Percentiles rank a stretch among this genome's conserved stretches.
phyloP scores from a whole-genome alignment of 37 sponge, comb jelly and placozoan species.

The Bolinopsis microptera region DNA sequence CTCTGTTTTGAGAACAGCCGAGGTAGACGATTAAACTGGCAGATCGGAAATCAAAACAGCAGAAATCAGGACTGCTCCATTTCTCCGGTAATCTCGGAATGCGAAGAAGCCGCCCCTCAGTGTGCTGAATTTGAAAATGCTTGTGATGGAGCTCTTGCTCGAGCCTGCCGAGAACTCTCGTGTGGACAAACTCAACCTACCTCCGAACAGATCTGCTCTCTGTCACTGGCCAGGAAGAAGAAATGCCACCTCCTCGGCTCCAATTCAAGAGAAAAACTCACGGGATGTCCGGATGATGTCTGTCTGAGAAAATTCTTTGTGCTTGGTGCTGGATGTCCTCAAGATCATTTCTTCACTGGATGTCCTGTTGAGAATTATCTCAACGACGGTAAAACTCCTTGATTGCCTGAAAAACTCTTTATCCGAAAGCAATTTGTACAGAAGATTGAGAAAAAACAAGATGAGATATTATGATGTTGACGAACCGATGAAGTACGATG shows the following conservation, averaged over 20 bases:
- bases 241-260: neutral
- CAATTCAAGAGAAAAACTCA: too few species aligned
- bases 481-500: too few species aligned
- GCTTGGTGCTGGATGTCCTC: slow-evolving; percentile 13
- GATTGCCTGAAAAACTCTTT: too few species aligned
- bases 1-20: neutral
- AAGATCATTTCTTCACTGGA: slow-evolving; percentile 20
- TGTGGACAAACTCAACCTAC: neutral
- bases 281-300: neutral
- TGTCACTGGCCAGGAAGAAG: neutral
- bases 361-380: slow-evolving; percentile 7
- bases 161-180: neutral
- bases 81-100: neutral
- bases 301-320: slow-evolving; percentile 40
- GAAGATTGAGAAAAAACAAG: too few species aligned
- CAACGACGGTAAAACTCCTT: neutral
- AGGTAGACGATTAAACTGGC: neutral
- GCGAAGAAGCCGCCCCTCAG: neutral
- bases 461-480: too few species aligned
- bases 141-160: neutral
- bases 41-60: neutral
- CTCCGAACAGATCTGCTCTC: slow-evolving; percentile 9
- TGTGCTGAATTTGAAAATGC: neutral
- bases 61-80: neutral
- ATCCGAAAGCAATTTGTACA: too few species aligned